A percentile compares a stretch with the other conserved stretches of the same genome.
Evolutionary conservation across 2,797 vertebrate genomes (phyloP).

Genomic region (Pipistrellus nathusii): DNA sequence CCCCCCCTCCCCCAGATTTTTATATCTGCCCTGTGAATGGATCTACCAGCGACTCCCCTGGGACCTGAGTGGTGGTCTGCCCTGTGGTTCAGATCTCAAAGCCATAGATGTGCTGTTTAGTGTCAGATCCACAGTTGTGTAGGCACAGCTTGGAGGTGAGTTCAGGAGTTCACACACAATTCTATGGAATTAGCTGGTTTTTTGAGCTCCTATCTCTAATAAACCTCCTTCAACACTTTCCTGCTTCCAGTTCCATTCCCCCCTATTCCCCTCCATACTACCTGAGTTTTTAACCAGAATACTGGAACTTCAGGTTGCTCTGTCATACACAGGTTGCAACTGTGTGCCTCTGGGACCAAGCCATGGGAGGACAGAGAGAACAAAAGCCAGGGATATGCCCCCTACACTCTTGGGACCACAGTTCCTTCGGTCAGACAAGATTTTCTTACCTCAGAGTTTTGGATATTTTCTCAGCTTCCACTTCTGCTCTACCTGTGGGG

Average conservation of each 20-base stretch:
- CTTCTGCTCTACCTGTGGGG: not conserved
- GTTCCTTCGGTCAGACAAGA: not conserved
- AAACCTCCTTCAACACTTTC: not conserved
- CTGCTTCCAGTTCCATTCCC: not conserved
- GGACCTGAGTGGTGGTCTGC: not conserved
- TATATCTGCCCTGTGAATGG: not conserved
- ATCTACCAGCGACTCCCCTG: not conserved
- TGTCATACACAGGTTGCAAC: not conserved
- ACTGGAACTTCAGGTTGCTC: not conserved
- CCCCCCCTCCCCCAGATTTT: not conserved
- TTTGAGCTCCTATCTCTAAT: not conserved
- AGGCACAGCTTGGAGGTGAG: not conserved
- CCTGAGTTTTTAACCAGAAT: constrained; percentile 27
- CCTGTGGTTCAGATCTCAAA: not conserved
- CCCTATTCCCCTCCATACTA: not conserved
- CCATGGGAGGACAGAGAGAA: not conserved
- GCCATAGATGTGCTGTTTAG: not conserved
- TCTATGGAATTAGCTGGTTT: not conserved
- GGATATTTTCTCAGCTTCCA: constrained; percentile 7
- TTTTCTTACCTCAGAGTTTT: constrained; percentile 22
- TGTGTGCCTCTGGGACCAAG: not conserved
- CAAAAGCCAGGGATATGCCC: not conserved
- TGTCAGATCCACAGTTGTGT: not conserved
- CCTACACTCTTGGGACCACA: not conserved
- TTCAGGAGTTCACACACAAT: not conserved